These are phyloP conservation scores for Paraplagusia blochii DNA, from an alignment of 2,113 vertebrate species.

Conservation along the genomic window DNA sequence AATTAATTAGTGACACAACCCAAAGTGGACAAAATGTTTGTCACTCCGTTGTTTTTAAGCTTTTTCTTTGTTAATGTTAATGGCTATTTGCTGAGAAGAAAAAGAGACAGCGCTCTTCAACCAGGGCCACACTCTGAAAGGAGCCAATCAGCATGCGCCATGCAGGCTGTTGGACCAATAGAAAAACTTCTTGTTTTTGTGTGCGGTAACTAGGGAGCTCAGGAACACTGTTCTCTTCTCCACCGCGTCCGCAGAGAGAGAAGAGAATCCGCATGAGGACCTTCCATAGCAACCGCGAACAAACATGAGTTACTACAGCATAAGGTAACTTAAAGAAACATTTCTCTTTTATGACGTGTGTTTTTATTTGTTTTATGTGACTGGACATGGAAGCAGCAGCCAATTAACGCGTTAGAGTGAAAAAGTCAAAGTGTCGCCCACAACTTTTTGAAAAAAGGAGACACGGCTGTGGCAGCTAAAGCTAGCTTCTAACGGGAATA, in stretches of 20 bases:
- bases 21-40: too few species aligned
- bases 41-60: too few species aligned
- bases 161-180: slow-evolving; percentile 55
- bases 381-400: not conserved
- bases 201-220: slow-evolving; percentile 61
- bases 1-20: too few species aligned
- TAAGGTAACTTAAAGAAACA: slow-evolving; percentile 59
- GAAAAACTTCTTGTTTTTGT: slow-evolving; percentile 33
- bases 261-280: slow-evolving; percentile 48
- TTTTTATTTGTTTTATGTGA: not conserved
- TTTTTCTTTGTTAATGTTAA: too few species aligned
- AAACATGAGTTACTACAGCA: slow-evolving; percentile 82
- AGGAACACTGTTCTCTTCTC: slow-evolving; percentile 30
- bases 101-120: not conserved
- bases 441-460: slow-evolving; percentile 55
- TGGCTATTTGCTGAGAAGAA: not conserved
- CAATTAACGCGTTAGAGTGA: not conserved
- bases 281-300: slow-evolving; percentile 77
- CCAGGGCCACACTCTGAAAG: not conserved
- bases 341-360: not conserved
- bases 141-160: slow-evolving; percentile 50
- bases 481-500: slow-evolving; percentile 41
- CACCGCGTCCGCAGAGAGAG: slow-evolving; percentile 44
- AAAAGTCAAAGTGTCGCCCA: slow-evolving; percentile 43
- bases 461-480: slow-evolving; percentile 32